Evolutionary conservation across 2,113 vertebrate species (phyloP).

Genomic region (Anser cygnoides): DNA sequence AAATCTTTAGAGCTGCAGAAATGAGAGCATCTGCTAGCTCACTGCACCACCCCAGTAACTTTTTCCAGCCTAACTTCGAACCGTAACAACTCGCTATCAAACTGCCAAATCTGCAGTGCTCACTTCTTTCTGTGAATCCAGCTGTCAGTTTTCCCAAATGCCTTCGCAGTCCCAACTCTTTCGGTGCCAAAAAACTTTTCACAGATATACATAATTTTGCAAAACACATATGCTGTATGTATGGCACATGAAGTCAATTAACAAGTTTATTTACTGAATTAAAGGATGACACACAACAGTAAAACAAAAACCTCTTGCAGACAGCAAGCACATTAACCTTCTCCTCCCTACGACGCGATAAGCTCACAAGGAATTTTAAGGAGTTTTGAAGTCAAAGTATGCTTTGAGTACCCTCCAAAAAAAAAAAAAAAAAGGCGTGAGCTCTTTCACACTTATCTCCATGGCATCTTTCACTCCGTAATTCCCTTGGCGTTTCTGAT

Average conservation of each 20-base stretch:
- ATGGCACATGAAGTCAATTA: constrained; percentile 66
- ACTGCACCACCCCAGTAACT: constrained; percentile 52
- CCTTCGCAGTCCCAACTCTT: constrained; percentile 58
- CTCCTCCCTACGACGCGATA: neutral
- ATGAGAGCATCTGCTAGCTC: constrained; percentile 26
- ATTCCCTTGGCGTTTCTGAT: neutral
- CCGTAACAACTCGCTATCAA: constrained; percentile 44
- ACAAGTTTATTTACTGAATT: constrained; percentile 59
- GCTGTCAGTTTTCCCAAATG: constrained; percentile 66
- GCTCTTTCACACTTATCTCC: neutral
- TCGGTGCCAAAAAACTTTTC: constrained; percentile 57
- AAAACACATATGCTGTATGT: constrained; percentile 68
- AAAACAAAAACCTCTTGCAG: constrained; percentile 49
- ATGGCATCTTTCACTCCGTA: neutral
- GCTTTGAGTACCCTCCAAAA: neutral
- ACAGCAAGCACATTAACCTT: constrained; percentile 38
- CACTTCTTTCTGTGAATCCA: constrained; percentile 58
- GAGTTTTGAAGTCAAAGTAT: neutral
- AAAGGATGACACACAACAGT: constrained; percentile 63
- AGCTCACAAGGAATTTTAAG: neutral
- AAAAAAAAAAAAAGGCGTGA: neutral
- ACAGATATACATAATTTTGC: constrained; percentile 65
- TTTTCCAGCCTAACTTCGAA: constrained; percentile 48
- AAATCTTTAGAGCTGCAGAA: neutral
- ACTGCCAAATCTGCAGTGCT: constrained; percentile 53